Conservation (phyloP, 2,888 invertebrate species). For the Syritta pipiens region DNA sequence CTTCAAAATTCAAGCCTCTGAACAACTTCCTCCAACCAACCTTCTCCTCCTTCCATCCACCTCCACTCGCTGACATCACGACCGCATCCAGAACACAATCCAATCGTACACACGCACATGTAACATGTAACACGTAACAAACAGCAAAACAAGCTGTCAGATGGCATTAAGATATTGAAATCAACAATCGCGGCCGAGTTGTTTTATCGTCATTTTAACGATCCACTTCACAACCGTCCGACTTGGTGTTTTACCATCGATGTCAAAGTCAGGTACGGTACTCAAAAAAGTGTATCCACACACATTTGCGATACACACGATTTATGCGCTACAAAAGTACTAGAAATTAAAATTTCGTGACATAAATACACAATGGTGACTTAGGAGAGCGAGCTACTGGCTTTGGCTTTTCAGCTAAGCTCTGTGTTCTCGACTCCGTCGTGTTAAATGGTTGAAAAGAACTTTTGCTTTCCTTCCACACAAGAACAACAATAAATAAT, state of each 20-base stretch:
- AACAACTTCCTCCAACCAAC: too few relatives aligned
- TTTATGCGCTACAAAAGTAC: conserved; percentile 64
- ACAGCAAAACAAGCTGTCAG: conserved; percentile 61
- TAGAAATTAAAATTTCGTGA: conserved; percentile 69
- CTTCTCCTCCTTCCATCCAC: too few relatives aligned
- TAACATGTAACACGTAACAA: conserved; percentile 11
- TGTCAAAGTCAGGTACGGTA: conserved; percentile 52
- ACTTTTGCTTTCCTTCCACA: conserved; percentile 64
- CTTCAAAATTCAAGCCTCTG: too few relatives aligned
- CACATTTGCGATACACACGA: conserved; percentile 60
- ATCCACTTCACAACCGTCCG: conserved; percentile 31
- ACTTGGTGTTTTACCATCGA: conserved; percentile 26
- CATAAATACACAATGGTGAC: conserved; percentile 61
- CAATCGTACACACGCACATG: conserved; percentile 25
- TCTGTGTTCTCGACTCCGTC: conserved; percentile 3
- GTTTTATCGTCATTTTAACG: conserved; percentile 58
- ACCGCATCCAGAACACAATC: conserved; percentile 1
- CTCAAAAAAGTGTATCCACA: conserved; percentile 21
- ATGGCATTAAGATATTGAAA: conserved; percentile 63
- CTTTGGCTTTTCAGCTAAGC: conserved; percentile 1
- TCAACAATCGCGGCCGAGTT: conserved; percentile 53
- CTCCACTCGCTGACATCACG: too few relatives aligned
- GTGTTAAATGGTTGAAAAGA: conserved; percentile 55
- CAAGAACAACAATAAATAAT: conserved; percentile 56
- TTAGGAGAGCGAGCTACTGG: neutral